These are phyloP conservation scores for Ashinkailepas kermadecensis DNA, from an alignment of 2,888 invertebrate species.

Conservation along the genomic window DNA sequence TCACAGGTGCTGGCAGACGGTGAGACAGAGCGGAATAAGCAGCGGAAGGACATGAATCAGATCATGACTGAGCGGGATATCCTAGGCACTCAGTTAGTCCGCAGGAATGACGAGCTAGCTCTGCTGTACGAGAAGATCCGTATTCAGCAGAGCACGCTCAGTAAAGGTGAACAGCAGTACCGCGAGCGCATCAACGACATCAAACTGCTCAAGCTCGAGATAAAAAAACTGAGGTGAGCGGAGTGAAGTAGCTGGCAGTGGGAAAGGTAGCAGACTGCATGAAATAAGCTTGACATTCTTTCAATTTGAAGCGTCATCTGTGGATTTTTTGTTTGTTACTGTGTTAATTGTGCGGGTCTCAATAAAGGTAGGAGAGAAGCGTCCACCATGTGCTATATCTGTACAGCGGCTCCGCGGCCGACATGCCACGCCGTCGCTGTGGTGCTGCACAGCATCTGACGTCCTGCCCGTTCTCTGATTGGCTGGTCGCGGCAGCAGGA, in stretches of 20 bases:
- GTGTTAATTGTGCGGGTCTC: no score
- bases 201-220: conserved; percentile 69
- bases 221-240: conserved; percentile 55
- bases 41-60: conserved; percentile 61
- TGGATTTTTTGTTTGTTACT: no score
- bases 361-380: no score
- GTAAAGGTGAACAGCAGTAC: conserved; percentile 68
- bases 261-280: no score
- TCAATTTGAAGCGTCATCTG: no score
- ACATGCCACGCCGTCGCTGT: no score
- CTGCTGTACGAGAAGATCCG: conserved; percentile 69
- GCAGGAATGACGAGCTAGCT: conserved; percentile 72
- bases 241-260: conserved; percentile 55
- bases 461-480: no score
- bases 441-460: no score
- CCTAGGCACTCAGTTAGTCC: conserved; percentile 71
- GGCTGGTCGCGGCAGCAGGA: no score
- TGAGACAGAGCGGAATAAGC: conserved; percentile 59
- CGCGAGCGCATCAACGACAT: conserved; percentile 76
- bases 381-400: no score
- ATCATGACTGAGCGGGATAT: conserved; percentile 63
- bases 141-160: conserved; percentile 68
- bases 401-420: no score
- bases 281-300: no score
- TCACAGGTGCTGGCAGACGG: conserved; percentile 62